Percentiles rank a stretch among this genome's conserved stretches.
Evolutionary conservation across 2,113 vertebrate species (phyloP).

Genomic region (Plotosus lineatus): DNA sequence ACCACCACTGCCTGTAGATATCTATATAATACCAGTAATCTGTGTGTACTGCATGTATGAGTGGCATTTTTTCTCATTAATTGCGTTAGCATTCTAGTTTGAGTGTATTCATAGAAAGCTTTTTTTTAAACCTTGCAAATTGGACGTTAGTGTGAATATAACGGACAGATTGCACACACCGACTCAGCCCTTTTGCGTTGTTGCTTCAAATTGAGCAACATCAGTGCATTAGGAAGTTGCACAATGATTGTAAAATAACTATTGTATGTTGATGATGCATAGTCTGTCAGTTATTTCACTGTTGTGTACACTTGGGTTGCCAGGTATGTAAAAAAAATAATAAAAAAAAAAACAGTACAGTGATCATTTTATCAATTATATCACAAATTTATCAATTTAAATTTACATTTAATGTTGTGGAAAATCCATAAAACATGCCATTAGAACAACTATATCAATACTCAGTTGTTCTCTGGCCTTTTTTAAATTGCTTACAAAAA

Average conservation of each 20-base stretch:
- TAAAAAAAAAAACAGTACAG: neutral
- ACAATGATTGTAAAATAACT: slow-evolving; percentile 1
- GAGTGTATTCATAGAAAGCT: neutral
- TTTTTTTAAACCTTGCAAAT: slow-evolving; percentile 28
- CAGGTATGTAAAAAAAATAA: neutral
- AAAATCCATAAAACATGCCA: neutral
- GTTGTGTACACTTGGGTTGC: neutral
- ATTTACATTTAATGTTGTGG: neutral
- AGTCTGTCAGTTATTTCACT: neutral
- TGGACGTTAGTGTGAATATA: slow-evolving; percentile 18
- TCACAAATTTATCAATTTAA: neutral
- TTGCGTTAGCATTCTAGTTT: neutral
- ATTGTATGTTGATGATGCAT: neutral
- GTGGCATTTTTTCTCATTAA: neutral
- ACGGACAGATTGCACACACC: slow-evolving; percentile 1
- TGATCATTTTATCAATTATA: neutral
- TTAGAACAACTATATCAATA: neutral
- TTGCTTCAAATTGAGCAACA: slow-evolving; percentile 34
- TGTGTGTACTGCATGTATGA: neutral
- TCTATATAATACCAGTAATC: neutral
- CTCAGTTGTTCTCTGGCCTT: neutral
- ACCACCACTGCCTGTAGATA: too few relatives aligned
- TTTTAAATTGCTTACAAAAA: neutral
- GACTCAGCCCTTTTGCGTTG: slow-evolving; percentile 5
- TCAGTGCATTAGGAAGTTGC: slow-evolving; percentile 18